Evolutionary conservation across 2,888 invertebrate species (phyloP).

Genomic region (Pandemis cinnamomeana): DNA sequence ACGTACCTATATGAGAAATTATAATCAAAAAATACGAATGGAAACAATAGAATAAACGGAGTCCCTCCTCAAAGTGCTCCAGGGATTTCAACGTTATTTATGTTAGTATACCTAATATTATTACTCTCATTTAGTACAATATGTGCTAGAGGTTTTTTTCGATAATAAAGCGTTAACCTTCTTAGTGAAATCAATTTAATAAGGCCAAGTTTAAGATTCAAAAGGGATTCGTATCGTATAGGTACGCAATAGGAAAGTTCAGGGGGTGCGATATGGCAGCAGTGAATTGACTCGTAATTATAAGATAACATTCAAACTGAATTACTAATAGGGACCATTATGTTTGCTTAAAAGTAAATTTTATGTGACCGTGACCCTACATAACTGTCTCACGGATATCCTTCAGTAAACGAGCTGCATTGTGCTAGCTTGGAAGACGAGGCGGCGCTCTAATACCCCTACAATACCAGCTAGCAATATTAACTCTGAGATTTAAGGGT

Average conservation of each 20-base stretch:
- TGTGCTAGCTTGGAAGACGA: slow-evolving; percentile 1
- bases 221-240: background rate
- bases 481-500: background rate
- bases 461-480: slow-evolving; percentile 12
- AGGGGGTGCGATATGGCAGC: background rate
- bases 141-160: background rate
- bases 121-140: background rate
- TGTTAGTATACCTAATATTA: background rate
- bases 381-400: background rate
- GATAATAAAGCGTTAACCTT: background rate
- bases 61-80: background rate
- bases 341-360: background rate
- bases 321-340: background rate
- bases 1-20: background rate
- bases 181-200: background rate
- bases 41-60: background rate
- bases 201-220: background rate
- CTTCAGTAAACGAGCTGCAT: background rate
- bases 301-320: slow-evolving; percentile 1
- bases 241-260: background rate
- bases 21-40: background rate
- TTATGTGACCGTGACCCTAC: background rate
- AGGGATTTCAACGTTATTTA: background rate
- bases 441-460: slow-evolving; percentile 15
- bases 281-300: background rate